Evolutionary conservation across 2,797 vertebrate genomes (phyloP).

Genomic region (Anguilla pacifica): DNA sequence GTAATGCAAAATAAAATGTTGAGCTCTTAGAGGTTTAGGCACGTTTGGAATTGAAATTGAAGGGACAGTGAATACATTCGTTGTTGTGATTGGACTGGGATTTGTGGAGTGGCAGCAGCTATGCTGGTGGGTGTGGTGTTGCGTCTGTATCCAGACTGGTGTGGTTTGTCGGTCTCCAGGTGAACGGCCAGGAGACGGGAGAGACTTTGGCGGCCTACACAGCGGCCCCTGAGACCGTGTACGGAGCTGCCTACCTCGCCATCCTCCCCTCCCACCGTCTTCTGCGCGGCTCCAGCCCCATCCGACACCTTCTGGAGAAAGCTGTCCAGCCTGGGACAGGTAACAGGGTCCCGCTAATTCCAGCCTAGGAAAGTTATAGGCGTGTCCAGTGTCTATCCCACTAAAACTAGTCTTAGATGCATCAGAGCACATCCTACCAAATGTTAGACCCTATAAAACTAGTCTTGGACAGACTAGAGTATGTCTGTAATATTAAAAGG

Average conservation of each 20-base stretch:
- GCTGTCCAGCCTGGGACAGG: conserved; percentile 77
- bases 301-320: conserved; percentile 72
- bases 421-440: neutral
- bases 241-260: conserved; percentile 84
- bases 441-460: neutral
- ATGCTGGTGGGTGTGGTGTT: neutral
- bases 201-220: conserved; percentile 86
- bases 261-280: conserved; percentile 86
- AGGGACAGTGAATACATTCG: too few species aligned
- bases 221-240: conserved; percentile 84
- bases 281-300: conserved; percentile 76
- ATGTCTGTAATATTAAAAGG: too few species aligned
- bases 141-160: neutral
- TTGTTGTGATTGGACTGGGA: too few species aligned
- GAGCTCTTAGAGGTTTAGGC: too few species aligned
- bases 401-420: neutral
- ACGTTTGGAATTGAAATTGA: too few species aligned
- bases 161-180: conserved; percentile 61
- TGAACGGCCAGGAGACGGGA: conserved; percentile 78
- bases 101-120: too few species aligned
- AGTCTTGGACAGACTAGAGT: neutral
- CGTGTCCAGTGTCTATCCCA: neutral
- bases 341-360: conserved; percentile 45
- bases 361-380: neutral
- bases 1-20: too few species aligned